Evolutionary conservation across 2,113 vertebrate genomes (phyloP), one percentile per base, ranked within the genome.

Genomic region (Ancistrus triradiatus): DNA sequence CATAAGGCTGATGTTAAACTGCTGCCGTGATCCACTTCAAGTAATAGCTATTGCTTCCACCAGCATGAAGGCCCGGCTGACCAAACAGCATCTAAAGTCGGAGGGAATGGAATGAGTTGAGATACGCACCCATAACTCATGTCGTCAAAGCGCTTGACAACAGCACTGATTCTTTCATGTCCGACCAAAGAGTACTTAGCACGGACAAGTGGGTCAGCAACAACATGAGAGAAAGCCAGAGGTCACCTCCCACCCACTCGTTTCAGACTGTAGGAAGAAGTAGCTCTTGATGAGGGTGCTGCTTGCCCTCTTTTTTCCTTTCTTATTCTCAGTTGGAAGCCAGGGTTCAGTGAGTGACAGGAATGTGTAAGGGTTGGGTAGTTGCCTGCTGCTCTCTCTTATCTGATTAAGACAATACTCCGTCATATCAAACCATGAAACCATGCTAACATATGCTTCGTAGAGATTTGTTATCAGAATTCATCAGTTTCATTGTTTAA

Each of bases 311-410:
- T 55, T 40, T 64, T 38, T 46, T 33, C 27, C 22, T 69, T 17
- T 59, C 13, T 65, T 8, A 62, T 38, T 65, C 49, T 60, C 15
- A 67, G 74, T 63, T 77, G 59, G 49, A 63, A 66, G 74, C 77
- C 63, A 78, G 76, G 85, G 77, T 81, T 83, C 77, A 85, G 74
- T 69, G 72, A 73, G 65, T 74, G 75, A 78, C 75, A 85, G 84
- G 86, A 89, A 88, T 90, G 82, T 66, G 65, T 78, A 72, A 76
- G 68, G 79, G 53, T 55, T 77, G 74, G 74, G 62, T 65, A 51
- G 73, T 31, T 48, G 63, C 59, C 59, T 63, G 74, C 68, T 77
- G 37, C 68, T 68, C n/a, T 27, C 57, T 67, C 77, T 84, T 84
- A 86, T 86, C 85, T 77, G 82, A 86, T 86, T 68, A 77, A 80